Conservation (phyloP, 2,113 vertebrate species). For the Himantopus leucocephalus region DNA sequence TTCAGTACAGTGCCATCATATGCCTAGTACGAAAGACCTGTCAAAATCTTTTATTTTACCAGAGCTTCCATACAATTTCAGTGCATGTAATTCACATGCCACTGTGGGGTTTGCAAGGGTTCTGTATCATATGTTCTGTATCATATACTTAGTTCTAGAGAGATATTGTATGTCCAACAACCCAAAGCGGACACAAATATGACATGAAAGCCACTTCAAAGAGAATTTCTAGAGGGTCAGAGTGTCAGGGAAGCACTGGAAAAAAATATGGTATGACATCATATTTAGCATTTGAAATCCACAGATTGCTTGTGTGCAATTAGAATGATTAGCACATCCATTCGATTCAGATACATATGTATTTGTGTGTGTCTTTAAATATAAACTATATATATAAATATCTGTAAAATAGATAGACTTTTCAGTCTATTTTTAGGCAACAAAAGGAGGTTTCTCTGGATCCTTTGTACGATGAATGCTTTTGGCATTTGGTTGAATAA, state of each 20-base stretch:
- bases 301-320: background rate
- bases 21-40: background rate
- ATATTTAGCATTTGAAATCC: background rate
- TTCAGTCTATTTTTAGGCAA: background rate
- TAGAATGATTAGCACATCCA: background rate
- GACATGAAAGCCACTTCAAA: background rate
- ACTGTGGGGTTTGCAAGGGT: background rate
- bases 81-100: background rate
- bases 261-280: background rate
- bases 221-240: background rate
- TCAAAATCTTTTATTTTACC: background rate
- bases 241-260: background rate
- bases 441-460: background rate
- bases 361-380: background rate
- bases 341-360: background rate
- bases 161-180: background rate
- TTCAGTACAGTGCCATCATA: background rate
- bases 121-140: background rate
- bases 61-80: background rate
- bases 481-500: constrained; percentile 14
- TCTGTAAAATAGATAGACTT: background rate
- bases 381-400: background rate
- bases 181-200: background rate
- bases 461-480: background rate
- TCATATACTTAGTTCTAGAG: background rate